These are phyloP conservation scores for Octonoba sinensis DNA, from an alignment of 2,888 invertebrate species.

Conservation along the genomic window DNA sequence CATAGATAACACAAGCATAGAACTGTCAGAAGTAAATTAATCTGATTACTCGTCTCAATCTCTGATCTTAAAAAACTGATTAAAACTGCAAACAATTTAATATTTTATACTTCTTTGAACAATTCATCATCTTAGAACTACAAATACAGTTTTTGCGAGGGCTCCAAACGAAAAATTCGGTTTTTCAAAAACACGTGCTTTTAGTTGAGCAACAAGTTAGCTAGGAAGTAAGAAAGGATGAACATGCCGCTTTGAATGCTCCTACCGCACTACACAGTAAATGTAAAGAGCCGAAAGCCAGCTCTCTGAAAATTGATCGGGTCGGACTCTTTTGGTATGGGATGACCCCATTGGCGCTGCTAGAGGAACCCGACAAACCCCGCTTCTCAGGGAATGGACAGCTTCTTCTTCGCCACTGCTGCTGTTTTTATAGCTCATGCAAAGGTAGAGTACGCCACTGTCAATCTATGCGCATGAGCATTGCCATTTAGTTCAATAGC, in stretches of 20 bases:
- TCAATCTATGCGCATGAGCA: too few relatives aligned
- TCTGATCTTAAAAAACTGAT: too few relatives aligned
- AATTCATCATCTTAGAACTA: background rate
- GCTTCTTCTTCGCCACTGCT: slow-evolving; percentile 11
- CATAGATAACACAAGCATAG: too few relatives aligned
- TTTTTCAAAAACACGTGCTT: background rate
- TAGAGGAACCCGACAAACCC: slow-evolving; percentile 24
- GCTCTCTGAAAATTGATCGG: slow-evolving; percentile 44
- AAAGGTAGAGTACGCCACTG: slow-evolving; percentile 17
- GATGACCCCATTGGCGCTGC: slow-evolving; percentile 51
- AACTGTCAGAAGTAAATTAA: too few relatives aligned
- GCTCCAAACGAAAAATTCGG: background rate
- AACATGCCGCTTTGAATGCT: background rate
- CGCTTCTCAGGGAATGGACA: slow-evolving; percentile 36
- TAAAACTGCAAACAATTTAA: background rate
- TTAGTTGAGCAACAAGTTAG: slow-evolving; percentile 17
- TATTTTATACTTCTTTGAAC: background rate
- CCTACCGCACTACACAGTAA: slow-evolving; percentile 10
- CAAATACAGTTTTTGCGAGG: background rate
- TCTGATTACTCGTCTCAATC: too few relatives aligned
- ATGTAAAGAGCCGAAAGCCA: background rate
- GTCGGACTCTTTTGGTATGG: slow-evolving; percentile 20
- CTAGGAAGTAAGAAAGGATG: too few relatives aligned
- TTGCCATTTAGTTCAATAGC: too few relatives aligned
- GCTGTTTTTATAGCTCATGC: background rate